Evolutionary conservation across 2,113 vertebrate genomes (phyloP).

Genomic region (Notothenia coriiceps): DNA sequence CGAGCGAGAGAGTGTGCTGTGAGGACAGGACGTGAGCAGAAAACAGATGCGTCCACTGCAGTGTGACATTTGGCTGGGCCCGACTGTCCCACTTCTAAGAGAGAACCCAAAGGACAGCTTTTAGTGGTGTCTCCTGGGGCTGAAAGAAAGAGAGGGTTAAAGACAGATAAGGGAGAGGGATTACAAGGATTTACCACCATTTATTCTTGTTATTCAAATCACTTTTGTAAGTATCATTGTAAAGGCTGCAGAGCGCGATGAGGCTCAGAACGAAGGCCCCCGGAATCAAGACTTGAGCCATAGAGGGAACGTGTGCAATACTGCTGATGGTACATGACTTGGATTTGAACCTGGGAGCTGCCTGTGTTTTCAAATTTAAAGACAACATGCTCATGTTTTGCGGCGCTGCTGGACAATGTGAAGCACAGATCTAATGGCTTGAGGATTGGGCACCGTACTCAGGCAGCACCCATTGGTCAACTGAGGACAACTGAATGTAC

Average conservation of each 20-base stretch:
- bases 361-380: constrained; percentile 47
- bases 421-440: constrained; percentile 32
- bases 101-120: constrained; percentile 65
- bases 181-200: constrained; percentile 58
- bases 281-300: constrained; percentile 41
- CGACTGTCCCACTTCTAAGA: constrained; percentile 69
- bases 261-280: constrained; percentile 32
- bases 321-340: constrained; percentile 43
- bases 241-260: constrained; percentile 25
- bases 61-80: constrained; percentile 74
- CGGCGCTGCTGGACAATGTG: constrained; percentile 40
- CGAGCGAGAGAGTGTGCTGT: constrained; percentile 34
- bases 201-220: constrained; percentile 65
- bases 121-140: constrained; percentile 65
- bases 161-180: constrained; percentile 50
- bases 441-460: constrained; percentile 21
- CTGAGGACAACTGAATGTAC: constrained; percentile 73
- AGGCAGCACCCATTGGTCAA: constrained; percentile 46
- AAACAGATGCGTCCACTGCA: constrained; percentile 64
- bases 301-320: constrained; percentile 65
- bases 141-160: constrained; percentile 58
- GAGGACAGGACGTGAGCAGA: constrained; percentile 60
- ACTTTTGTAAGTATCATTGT: constrained; percentile 57
- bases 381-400: constrained; percentile 52
- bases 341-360: constrained; percentile 45